Conservation (phyloP, 2,888 invertebrate species). For the Phymatocera aterrima region DNA sequence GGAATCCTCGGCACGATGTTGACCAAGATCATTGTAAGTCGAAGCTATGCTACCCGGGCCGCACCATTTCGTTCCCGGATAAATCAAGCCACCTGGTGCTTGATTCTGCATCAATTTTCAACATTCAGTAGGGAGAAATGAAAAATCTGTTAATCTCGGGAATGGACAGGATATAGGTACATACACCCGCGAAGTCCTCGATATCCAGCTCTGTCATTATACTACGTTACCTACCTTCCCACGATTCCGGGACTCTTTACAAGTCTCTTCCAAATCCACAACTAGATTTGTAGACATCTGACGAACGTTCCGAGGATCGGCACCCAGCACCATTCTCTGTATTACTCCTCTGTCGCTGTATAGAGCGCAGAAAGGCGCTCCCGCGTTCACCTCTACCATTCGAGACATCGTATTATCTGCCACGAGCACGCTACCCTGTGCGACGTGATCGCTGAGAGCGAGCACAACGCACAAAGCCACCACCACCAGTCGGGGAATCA, state of each 20-base stretch:
- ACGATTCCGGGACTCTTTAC: constrained; percentile 71
- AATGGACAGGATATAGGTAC: too few species aligned
- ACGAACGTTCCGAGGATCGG: constrained; percentile 78
- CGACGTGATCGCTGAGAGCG: neutral
- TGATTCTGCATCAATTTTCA: constrained; percentile 59
- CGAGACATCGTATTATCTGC: constrained; percentile 80
- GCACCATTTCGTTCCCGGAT: constrained; percentile 87
- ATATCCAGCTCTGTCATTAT: too few species aligned
- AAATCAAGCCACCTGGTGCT: constrained; percentile 66
- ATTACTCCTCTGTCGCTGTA: constrained; percentile 80
- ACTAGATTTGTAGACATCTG: constrained; percentile 80
- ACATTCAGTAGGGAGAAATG: too few species aligned
- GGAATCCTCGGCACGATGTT: constrained; percentile 80
- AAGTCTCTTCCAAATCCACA: constrained; percentile 78
- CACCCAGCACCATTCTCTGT: constrained; percentile 78
- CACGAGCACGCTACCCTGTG: constrained; percentile 76
- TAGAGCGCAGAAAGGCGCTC: constrained; percentile 79
- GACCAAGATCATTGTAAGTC: constrained; percentile 81
- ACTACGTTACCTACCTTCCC: too few species aligned
- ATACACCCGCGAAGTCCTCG: too few species aligned
- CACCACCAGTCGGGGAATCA: constrained; percentile 8
- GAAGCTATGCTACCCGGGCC: constrained; percentile 82
- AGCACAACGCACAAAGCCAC: neutral
- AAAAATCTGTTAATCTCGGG: too few species aligned
- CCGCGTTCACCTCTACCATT: constrained; percentile 80